A percentile compares a stretch with the other conserved stretches of the same genome.
Evolutionary conservation across 2,113 vertebrate genomes (phyloP).

Genomic region (Rhinopomastus cyanomelas): DNA sequence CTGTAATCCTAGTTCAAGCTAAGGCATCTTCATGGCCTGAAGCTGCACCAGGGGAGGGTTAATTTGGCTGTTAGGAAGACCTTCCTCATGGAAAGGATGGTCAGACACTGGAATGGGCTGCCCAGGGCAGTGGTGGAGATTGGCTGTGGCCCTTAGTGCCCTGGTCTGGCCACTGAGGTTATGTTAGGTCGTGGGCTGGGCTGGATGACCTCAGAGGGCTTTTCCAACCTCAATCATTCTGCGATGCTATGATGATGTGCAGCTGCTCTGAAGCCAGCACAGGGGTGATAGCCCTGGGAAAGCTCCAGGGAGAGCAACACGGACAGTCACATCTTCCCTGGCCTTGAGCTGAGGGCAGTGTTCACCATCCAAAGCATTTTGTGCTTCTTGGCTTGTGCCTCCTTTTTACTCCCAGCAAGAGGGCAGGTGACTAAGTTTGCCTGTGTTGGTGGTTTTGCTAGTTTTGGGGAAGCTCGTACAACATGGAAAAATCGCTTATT

Average conservation of each 20-base stretch:
- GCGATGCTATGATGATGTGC: not conserved
- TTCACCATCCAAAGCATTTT: not conserved
- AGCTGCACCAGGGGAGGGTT: no score
- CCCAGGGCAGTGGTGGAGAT: no score
- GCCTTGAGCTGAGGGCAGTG: not conserved
- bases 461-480: not conserved
- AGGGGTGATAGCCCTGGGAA: not conserved
- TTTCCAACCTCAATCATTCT: no score
- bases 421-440: not conserved
- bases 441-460: not conserved
- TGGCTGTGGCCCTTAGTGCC: no score
- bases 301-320: not conserved
- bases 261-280: not conserved
- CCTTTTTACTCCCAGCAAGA: not conserved
- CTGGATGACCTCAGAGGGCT: no score
- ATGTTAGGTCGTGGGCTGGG: no score
- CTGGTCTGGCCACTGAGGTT: no score
- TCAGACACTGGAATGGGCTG: no score
- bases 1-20: not conserved
- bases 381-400: not conserved
- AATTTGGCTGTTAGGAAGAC: no score
- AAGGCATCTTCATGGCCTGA: not conserved
- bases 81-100: no score
- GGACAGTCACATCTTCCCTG: not conserved
- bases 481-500: rapidly evolving